Conservation (phyloP, 2,797 vertebrate genomes). For the Sphaeramia orbicularis region DNA sequence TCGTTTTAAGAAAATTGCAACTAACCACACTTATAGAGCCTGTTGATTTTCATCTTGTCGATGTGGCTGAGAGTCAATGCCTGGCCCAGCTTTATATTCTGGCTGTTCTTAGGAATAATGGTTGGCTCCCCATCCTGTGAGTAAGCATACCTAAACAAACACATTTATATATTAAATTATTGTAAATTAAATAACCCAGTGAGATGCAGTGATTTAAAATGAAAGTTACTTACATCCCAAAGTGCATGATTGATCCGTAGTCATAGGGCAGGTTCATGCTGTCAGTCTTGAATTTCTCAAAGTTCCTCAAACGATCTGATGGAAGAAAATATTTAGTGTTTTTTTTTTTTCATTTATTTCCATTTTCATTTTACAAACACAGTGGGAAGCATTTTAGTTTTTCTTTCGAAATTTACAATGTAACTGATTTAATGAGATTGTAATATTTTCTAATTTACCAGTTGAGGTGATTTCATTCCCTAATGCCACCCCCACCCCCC, state of each 20-base stretch:
- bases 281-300: constrained; percentile 89
- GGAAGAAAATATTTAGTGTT: constrained; percentile 10
- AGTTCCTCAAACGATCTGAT: constrained; percentile 86
- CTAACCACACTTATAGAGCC: constrained; percentile 83
- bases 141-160: constrained; percentile 80
- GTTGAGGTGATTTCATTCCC: constrained; percentile 5
- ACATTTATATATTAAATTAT: background rate
- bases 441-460: background rate
- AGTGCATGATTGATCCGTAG: constrained; percentile 92
- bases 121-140: constrained; percentile 84
- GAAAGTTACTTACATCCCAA: constrained; percentile 86
- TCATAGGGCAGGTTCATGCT: constrained; percentile 89
- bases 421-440: background rate
- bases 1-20: constrained; percentile 24
- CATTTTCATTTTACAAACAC: background rate
- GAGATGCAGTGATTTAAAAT: background rate
- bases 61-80: constrained; percentile 75
- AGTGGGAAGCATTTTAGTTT: background rate
- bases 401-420: background rate
- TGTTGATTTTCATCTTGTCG: constrained; percentile 86
- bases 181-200: background rate
- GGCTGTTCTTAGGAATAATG: constrained; percentile 77
- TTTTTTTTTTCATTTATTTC: background rate
- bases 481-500: background rate
- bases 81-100: constrained; percentile 78